phyloP scores from a whole-genome alignment of 1,140 invertebrate genomes.

The Pseudomyrmex concolor region DNA sequence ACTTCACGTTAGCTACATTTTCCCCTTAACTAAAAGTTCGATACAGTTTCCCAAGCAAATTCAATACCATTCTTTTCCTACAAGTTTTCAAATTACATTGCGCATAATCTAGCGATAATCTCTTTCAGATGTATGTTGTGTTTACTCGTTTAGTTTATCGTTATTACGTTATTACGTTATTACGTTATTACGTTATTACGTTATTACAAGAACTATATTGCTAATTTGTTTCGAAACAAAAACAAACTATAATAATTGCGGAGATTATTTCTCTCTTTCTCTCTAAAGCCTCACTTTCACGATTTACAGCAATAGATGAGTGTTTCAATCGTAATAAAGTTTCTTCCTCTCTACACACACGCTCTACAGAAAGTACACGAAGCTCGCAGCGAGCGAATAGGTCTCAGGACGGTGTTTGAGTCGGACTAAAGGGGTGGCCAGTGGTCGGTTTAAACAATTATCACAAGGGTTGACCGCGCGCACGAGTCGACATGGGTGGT shows the following conservation, averaged over 20 bases:
- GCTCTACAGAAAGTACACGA: constrained; percentile 68
- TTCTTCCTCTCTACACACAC: constrained; percentile 10
- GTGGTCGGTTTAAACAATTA: constrained; percentile 85
- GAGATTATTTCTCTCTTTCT: neutral
- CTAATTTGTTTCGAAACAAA: no score
- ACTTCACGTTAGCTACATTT: constrained; percentile 43
- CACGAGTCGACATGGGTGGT: constrained; percentile 81
- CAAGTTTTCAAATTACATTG: constrained; percentile 37
- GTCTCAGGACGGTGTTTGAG: constrained; percentile 72
- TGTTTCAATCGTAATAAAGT: constrained; percentile 77
- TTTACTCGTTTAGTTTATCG: constrained; percentile 1
- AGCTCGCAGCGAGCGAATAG: constrained; percentile 68
- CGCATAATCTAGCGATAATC: neutral
- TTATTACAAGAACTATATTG: neutral
- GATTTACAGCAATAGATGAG: constrained; percentile 24
- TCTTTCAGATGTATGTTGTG: neutral
- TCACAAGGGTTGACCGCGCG: constrained; percentile 81
- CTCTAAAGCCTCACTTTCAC: neutral
- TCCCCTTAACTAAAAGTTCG: constrained; percentile 35
- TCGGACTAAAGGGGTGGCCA: constrained; percentile 80
- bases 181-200: neutral
- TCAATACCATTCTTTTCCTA: constrained; percentile 20
- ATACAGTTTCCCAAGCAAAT: constrained; percentile 36
- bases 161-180: no score
- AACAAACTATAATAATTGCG: constrained; percentile 12